A percentile compares a stretch with the other conserved stretches of the same genome.
Evolutionary conservation across 2,113 vertebrate species (phyloP).

Genomic region (Sakesphorus luctuosus): DNA sequence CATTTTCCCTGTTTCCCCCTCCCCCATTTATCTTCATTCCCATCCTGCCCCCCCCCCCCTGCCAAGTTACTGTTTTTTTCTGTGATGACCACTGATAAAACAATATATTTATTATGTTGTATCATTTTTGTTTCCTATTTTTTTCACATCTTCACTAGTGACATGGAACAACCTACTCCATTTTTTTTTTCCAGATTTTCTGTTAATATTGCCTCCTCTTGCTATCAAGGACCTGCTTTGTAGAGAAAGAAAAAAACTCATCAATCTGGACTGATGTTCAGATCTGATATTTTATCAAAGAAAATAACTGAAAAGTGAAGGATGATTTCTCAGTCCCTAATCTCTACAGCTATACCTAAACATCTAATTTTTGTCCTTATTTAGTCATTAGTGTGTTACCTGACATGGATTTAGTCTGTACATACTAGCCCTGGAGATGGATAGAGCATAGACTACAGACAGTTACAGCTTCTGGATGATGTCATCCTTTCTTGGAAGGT

Average conservation of each 20-base stretch:
- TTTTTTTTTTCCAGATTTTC: not conserved
- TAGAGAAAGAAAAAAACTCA: not conserved
- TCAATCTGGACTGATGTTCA: not conserved
- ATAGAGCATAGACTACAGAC: not conserved
- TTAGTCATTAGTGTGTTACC: not conserved
- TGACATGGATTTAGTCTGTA: not conserved
- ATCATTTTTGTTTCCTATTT: not conserved
- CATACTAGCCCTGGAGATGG: not conserved
- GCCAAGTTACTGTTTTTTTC: not conserved
- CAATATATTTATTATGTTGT: not conserved
- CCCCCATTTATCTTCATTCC: not conserved
- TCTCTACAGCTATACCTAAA: not conserved
- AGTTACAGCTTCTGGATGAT: not conserved
- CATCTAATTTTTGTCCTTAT: not conserved
- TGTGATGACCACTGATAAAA: not conserved
- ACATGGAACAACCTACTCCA: not conserved
- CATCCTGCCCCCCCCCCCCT: too few species aligned
- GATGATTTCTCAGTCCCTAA: not conserved
- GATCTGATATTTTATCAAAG: not conserved
- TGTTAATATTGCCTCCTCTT: not conserved
- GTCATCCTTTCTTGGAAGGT: fast-evolving
- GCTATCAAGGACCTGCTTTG: not conserved
- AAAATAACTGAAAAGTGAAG: not conserved
- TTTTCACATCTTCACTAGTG: not conserved
- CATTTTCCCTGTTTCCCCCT: not conserved